phyloP scores from a whole-genome alignment of 2,888 invertebrate genomes.

The Polylopha cassiicola region DNA sequence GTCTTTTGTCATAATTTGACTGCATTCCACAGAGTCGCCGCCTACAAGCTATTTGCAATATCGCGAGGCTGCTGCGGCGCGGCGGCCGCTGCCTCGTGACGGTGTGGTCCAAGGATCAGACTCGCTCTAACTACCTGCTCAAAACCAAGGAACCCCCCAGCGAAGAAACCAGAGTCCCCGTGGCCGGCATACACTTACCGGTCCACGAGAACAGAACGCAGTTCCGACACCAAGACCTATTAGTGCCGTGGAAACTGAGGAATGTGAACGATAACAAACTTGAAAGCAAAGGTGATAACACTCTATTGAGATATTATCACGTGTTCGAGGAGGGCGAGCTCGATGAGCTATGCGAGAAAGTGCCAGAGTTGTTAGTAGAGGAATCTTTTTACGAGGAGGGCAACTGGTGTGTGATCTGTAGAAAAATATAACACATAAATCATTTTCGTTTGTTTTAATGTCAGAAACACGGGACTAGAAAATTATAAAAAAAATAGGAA shows the following conservation, averaged over 20 bases:
- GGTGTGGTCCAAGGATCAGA: conserved; percentile 97
- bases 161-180: conserved; percentile 37
- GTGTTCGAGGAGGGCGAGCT: conserved; percentile 93
- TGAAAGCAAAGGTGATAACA: conserved; percentile 56
- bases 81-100: conserved; percentile 91
- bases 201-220: conserved; percentile 94
- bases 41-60: conserved; percentile 83
- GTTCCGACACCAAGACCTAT: conserved; percentile 91
- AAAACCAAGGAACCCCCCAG: conserved; percentile 38
- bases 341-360: conserved; percentile 77
- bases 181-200: conserved; percentile 74
- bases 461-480: conserved; percentile 45
- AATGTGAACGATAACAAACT: conserved; percentile 43
- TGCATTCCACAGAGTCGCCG: conserved; percentile 80
- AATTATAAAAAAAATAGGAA: conserved; percentile 38
- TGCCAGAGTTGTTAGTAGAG: conserved; percentile 74
- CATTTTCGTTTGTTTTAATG: conserved; percentile 38
- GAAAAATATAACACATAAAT: conserved; percentile 72
- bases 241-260: conserved; percentile 96
- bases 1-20: conserved; percentile 2
- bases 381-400: conserved; percentile 95
- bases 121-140: conserved; percentile 70
- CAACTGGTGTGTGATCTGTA: conserved; percentile 93
- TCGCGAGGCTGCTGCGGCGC: conserved; percentile 82
- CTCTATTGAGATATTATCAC: conserved; percentile 92